Evolutionary conservation across 2,113 vertebrate genomes (phyloP), one percentile per base, ranked within the genome.

Genomic region (Morone chrysops): DNA sequence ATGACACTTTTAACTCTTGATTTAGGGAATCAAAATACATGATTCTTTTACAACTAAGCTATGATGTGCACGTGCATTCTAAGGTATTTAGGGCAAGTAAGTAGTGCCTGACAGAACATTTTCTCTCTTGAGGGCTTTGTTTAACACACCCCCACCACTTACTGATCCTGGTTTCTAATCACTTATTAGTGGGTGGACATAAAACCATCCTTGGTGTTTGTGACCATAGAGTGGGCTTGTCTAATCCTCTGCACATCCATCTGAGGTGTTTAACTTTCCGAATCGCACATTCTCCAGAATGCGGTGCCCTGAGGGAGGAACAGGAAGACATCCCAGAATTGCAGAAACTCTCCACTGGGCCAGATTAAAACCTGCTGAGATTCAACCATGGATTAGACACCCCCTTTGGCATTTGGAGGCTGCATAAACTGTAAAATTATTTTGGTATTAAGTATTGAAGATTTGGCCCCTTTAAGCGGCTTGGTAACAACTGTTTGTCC

Each of bases 341-440:
- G 69, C 54, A 71, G 60, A 86, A 83, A 82, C 65, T 80, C 70
- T 87, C 80, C 84, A 79, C 71, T 75, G 77, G 85, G 75, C 51
- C 71, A 89, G 87, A 94, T 93, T 93, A 93, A 90, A 90, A 88
- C 85, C 85, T 85, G 81, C 72, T 81, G 81, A 84, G 87, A 89
- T 91, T 88, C 84, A 86, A 70, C 79, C 78, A 86, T 86, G 87
- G 75, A 93, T 92, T 90, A 91, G 75, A 87, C 48, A 40, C 63
- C 87, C 73, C 82, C 87, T 83, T 84, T 84, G 63, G 89, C 81
- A 86, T 40, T 38, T 48, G 51, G 61, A 82, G 65, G 70, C 45
- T 82, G 70, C 65, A 54, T 77, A 65, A 89, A 92, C 72, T 61
- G 78, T 86, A 16, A 90, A 89, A 84, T 86, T 41, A 84, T 88